Evolutionary conservation across 2,113 vertebrate genomes (phyloP).

Genomic region (Ramphastos sulfuratus): DNA sequence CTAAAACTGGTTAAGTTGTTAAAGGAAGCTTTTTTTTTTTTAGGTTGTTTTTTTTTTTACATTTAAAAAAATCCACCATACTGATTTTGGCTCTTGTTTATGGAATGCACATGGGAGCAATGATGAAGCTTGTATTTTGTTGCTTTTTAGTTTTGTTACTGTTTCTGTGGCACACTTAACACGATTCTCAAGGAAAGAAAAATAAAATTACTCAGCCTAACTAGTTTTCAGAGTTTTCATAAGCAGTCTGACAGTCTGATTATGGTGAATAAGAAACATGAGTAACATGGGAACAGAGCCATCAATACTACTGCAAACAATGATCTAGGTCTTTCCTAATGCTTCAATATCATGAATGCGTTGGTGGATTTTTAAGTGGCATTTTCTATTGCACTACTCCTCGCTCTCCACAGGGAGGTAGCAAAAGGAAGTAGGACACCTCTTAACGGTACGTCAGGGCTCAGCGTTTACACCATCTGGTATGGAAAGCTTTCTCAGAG

Average conservation of each 20-base stretch:
- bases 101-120: neutral
- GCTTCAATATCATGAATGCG: neutral
- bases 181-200: neutral
- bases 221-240: neutral
- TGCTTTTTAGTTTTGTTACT: neutral
- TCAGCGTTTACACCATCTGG: fast-evolving
- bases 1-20: neutral
- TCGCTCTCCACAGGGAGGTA: neutral
- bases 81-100: neutral
- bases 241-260: neutral
- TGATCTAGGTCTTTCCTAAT: neutral
- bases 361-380: neutral
- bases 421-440: neutral
- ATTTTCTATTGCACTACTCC: neutral
- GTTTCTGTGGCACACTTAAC: neutral
- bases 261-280: neutral
- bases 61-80: neutral
- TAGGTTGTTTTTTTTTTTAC: too few species aligned
- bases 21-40: neutral
- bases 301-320: neutral
- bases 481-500: neutral
- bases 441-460: fast-evolving
- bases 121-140: neutral
- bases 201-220: neutral
- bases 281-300: neutral